Evolutionary conservation across 2,113 vertebrate genomes (phyloP).

Genomic region (Petromus typicus): DNA sequence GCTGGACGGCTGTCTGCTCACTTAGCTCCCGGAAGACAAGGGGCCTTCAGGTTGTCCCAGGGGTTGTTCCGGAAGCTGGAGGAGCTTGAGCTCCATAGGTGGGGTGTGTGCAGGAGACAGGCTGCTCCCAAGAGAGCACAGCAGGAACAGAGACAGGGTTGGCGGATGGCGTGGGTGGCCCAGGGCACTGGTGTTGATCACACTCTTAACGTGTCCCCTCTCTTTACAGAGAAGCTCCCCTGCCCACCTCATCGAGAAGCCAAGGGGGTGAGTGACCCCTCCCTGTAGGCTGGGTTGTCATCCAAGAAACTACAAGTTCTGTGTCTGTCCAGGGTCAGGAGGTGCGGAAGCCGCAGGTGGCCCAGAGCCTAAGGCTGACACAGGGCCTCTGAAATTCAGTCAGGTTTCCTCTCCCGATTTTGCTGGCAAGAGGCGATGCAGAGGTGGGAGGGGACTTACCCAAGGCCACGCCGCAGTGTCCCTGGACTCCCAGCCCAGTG

Average conservation of each 20-base stretch:
- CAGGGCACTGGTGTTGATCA: too few species aligned
- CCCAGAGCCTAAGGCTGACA: not conserved
- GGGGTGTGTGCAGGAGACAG: not conserved
- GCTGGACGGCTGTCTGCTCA: not conserved
- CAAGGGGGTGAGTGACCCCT: constrained; percentile 77
- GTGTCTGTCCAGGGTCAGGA: not conserved
- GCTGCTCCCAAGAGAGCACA: not conserved
- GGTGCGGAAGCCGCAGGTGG: not conserved
- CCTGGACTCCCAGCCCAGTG: not conserved
- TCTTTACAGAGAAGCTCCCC: constrained; percentile 72
- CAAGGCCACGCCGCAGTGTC: not conserved
- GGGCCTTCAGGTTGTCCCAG: not conserved
- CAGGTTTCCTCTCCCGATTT: not conserved
- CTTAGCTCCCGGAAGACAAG: not conserved
- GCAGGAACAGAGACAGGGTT: fast-evolving
- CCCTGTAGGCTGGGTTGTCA: not conserved
- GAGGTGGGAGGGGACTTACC: not conserved
- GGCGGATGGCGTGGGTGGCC: fast-evolving
- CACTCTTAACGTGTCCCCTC: constrained; percentile 47
- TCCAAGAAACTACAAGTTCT: not conserved
- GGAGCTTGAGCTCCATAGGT: not conserved
- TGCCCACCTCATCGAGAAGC: constrained; percentile 56
- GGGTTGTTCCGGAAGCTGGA: not conserved
- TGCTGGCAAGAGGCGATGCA: not conserved
- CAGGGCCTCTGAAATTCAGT: not conserved